A percentile compares a stretch with the other conserved stretches of the same genome.
Evolutionary conservation across 2,888 invertebrate species (phyloP).

Genomic region (Agrenia bidenticulata): DNA sequence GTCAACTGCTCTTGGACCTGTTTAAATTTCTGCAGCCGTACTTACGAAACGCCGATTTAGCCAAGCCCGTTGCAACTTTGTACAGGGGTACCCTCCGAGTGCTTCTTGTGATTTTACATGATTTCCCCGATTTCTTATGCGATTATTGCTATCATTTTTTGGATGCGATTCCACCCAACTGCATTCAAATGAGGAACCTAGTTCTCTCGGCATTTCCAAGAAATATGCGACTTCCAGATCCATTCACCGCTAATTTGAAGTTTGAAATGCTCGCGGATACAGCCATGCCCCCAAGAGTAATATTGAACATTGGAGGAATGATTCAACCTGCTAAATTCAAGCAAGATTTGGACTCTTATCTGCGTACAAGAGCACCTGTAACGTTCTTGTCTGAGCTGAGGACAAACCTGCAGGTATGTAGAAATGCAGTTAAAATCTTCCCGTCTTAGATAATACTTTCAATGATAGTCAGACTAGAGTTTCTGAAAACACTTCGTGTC

Average conservation of each 20-base stretch:
- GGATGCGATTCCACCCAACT: constrained; percentile 98
- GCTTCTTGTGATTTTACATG: constrained; percentile 90
- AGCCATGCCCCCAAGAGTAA: constrained; percentile 80
- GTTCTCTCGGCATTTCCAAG: constrained; percentile 97
- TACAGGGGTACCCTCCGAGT: constrained; percentile 96
- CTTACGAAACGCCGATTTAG: constrained; percentile 92
- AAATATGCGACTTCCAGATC: constrained; percentile 97
- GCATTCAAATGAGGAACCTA: constrained; percentile 95
- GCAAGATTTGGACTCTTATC: constrained; percentile 93
- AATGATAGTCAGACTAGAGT: constrained; percentile 34
- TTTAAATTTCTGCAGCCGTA: constrained; percentile 97
- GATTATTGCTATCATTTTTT: constrained; percentile 99
- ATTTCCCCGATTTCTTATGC: constrained; percentile 98
- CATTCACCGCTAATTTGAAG: constrained; percentile 95
- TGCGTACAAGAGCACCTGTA: constrained; percentile 90
- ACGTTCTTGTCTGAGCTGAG: constrained; percentile 91
- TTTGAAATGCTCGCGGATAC: constrained; percentile 90
- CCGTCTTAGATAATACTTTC: constrained; percentile 14
- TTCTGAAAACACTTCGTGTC: constrained; percentile 20
- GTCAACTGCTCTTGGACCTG: constrained; percentile 89
- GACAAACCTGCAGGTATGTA: constrained; percentile 75
- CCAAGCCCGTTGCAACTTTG: constrained; percentile 86
- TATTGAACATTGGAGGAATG: constrained; percentile 81
- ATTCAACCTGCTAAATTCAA: constrained; percentile 87
- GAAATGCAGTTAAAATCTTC: constrained; percentile 1